A percentile compares a stretch with the other conserved stretches of the same genome.
These are phyloP conservation scores for Papilio xuthus DNA, from an alignment of 1,140 invertebrate genomes.

Conservation along the genomic window DNA sequence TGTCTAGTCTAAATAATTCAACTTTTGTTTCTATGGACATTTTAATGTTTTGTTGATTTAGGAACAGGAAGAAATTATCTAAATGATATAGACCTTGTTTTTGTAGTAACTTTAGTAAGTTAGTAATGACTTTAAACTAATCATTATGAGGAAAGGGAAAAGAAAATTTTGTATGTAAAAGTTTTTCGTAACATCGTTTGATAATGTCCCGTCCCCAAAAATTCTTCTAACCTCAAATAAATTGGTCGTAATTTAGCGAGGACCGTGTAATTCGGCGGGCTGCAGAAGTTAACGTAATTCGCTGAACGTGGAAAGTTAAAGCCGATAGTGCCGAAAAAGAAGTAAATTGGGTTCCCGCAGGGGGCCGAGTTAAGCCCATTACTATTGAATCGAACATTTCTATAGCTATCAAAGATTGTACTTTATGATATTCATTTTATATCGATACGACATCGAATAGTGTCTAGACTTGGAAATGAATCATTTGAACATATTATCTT, in stretches of 20 bases:
- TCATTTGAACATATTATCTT: background rate
- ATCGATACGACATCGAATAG: background rate
- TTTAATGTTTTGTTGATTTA: no score
- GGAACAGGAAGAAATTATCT: no score
- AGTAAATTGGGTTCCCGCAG: slow-evolving; percentile 14
- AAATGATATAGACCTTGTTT: no score
- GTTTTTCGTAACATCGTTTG: background rate
- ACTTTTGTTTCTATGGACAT: background rate
- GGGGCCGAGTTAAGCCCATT: background rate
- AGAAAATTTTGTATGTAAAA: no score
- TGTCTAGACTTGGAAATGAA: background rate
- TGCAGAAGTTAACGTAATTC: slow-evolving; percentile 26
- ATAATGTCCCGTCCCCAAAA: background rate
- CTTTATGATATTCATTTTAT: slow-evolving; percentile 2
- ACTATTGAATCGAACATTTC: slow-evolving; percentile 13
- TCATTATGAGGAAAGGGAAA: no score
- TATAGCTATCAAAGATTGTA: background rate
- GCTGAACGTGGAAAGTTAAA: slow-evolving; percentile 32
- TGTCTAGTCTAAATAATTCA: background rate
- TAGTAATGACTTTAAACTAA: no score
- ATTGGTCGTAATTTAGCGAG: slow-evolving; percentile 24
- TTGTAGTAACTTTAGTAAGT: no score
- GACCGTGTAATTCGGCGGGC: slow-evolving; percentile 18
- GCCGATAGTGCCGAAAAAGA: slow-evolving; percentile 34
- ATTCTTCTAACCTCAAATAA: slow-evolving; percentile 21